Conservation (phyloP, 2,113 vertebrate species). For the Malurus alboscapulatus region DNA sequence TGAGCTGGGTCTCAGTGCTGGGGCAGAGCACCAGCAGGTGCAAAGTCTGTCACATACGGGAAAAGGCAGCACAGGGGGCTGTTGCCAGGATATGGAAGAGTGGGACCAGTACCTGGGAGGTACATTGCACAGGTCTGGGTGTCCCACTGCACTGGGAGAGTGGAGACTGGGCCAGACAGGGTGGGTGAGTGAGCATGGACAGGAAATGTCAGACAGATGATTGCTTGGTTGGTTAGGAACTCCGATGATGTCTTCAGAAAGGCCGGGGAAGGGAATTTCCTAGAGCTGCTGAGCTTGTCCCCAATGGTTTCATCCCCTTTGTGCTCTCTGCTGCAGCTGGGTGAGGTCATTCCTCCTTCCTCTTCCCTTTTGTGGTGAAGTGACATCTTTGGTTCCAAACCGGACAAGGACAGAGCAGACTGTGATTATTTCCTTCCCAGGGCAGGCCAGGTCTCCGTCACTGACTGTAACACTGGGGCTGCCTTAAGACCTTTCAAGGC, state of each 20-base stretch:
- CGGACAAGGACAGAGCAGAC: not conserved
- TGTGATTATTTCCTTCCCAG: constrained; percentile 33
- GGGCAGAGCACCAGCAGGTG: not conserved
- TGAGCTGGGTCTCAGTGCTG: not conserved
- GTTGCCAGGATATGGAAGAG: not conserved
- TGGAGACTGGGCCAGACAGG: not conserved
- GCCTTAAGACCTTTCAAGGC: not conserved
- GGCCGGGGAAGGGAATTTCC: not conserved
- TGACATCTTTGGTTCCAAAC: constrained; percentile 15
- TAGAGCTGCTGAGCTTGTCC: not conserved
- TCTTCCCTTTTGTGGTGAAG: constrained; percentile 28
- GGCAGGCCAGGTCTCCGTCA: not conserved
- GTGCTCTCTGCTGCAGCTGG: not conserved
- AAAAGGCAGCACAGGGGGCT: not conserved
- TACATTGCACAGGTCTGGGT: accelerated
- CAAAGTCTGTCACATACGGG: accelerated
- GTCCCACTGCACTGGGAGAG: not conserved
- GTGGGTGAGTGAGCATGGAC: accelerated
- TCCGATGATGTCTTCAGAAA: not conserved
- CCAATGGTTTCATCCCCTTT: not conserved
- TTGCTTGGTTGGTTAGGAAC: not conserved
- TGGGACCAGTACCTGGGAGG: not conserved
- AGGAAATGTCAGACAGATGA: not conserved
- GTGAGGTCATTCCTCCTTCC: constrained; percentile 44
- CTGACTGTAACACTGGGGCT: not conserved